phyloP scores from a whole-genome alignment of 2,797 vertebrate species.

The Diplodus sargus region DNA sequence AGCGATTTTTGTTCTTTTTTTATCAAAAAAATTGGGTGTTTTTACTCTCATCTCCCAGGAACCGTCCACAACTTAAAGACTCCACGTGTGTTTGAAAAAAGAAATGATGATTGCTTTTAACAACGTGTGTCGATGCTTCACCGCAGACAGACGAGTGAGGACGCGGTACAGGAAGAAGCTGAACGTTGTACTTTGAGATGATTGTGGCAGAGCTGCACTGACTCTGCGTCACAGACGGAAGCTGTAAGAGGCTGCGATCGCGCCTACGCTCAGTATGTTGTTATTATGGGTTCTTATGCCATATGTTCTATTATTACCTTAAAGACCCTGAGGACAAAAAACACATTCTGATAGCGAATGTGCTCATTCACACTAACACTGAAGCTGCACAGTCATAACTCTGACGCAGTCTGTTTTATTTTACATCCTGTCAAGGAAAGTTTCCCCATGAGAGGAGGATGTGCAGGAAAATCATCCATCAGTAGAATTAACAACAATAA shows the following conservation, averaged over 20 bases:
- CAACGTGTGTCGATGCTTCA: conserved; percentile 50
- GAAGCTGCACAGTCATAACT: not conserved
- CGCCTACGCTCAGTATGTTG: not conserved
- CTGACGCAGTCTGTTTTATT: not conserved
- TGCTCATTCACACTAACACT: not conserved
- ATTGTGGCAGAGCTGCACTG: conserved; percentile 24
- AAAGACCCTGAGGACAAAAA: conserved; percentile 2
- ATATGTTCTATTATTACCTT: conserved; percentile 16
- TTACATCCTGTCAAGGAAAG: not conserved
- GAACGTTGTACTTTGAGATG: conserved; percentile 25
- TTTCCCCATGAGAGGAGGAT: not conserved
- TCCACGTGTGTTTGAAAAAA: conserved; percentile 18
- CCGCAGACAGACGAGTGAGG: conserved; percentile 27
- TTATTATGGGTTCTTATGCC: not conserved
- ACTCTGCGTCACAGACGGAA: conserved; percentile 35
- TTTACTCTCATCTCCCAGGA: conserved; percentile 22
- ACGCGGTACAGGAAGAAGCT: conserved; percentile 2
- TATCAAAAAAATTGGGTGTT: conserved; percentile 17
- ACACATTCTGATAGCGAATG: not conserved
- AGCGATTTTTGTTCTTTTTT: not conserved
- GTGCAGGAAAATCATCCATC: not conserved
- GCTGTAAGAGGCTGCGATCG: conserved; percentile 10
- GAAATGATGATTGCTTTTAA: conserved; percentile 54
- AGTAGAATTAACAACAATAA: not conserved
- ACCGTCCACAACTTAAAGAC: conserved; percentile 44